A percentile compares a stretch with the other conserved stretches of the same genome.
phyloP scores from a whole-genome alignment of 1,140 invertebrate species.

The Oncopeltus fasciatus region DNA sequence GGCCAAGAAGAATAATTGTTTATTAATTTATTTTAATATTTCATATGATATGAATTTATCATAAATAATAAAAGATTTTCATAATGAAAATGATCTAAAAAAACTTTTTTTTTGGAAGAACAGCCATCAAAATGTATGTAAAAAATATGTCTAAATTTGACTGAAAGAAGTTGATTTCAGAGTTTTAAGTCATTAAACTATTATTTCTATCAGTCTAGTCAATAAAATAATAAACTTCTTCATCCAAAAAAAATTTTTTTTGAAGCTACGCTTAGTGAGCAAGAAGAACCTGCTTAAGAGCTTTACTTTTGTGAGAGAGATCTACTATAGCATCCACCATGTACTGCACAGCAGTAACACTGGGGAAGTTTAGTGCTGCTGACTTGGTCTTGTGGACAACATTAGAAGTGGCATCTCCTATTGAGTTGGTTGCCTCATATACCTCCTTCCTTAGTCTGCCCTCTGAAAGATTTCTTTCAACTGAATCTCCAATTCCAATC shows the following conservation, averaged over 20 bases:
- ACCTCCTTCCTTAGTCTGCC: slow-evolving; percentile 56
- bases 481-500: slow-evolving; percentile 83
- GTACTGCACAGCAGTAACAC: slow-evolving; percentile 73
- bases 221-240: too few species aligned
- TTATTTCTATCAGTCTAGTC: too few species aligned
- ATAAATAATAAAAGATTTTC: too few species aligned
- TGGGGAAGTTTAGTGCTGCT: slow-evolving; percentile 79
- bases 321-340: slow-evolving; percentile 74
- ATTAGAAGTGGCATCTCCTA: slow-evolving; percentile 69
- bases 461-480: slow-evolving; percentile 62
- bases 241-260: neutral
- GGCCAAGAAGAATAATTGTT: too few species aligned
- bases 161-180: too few species aligned
- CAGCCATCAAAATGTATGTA: too few species aligned
- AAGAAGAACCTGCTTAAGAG: neutral
- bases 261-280: neutral
- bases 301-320: neutral
- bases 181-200: too few species aligned
- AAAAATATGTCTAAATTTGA: too few species aligned
- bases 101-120: too few species aligned
- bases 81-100: too few species aligned
- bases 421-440: slow-evolving; percentile 59
- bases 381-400: slow-evolving; percentile 78
- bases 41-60: too few species aligned
- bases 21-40: too few species aligned